Conservation (phyloP, 2,888 invertebrate species). For the Phalangium opilio region DNA sequence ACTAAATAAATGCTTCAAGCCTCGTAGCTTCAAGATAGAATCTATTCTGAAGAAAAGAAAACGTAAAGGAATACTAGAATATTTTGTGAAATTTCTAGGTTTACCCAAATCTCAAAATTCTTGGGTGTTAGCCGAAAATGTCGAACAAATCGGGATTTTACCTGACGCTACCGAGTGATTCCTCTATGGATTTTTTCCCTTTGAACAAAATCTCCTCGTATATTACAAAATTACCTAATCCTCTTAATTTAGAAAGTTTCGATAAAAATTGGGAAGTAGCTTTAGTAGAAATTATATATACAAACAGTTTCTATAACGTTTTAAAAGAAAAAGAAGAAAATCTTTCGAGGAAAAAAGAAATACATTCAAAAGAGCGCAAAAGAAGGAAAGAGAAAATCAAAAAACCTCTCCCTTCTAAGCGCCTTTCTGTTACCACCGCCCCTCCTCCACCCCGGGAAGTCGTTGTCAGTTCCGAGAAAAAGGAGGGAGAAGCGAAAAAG, state of each 20-base stretch:
- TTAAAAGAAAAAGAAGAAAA: too few species aligned
- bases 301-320: slow-evolving; percentile 4
- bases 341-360: too few species aligned
- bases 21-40: background rate
- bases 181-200: slow-evolving; percentile 20
- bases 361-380: too few species aligned
- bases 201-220: slow-evolving; percentile 21
- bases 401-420: too few species aligned
- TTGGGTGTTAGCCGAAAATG: background rate
- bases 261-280: slow-evolving; percentile 23
- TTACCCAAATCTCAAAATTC: background rate
- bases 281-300: slow-evolving; percentile 17
- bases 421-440: too few species aligned
- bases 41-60: background rate
- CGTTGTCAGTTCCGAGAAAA: too few species aligned
- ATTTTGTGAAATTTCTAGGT: background rate
- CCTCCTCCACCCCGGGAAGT: too few species aligned
- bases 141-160: slow-evolving; percentile 8
- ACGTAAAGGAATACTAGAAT: background rate
- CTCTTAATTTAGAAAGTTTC: slow-evolving; percentile 16
- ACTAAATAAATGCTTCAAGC: background rate
- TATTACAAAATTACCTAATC: slow-evolving; percentile 19
- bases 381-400: too few species aligned
- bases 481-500: too few species aligned
- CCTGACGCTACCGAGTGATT: slow-evolving; percentile 21